Conservation (phyloP, 2,888 invertebrate genomes). For the Nymphalis c-album region DNA sequence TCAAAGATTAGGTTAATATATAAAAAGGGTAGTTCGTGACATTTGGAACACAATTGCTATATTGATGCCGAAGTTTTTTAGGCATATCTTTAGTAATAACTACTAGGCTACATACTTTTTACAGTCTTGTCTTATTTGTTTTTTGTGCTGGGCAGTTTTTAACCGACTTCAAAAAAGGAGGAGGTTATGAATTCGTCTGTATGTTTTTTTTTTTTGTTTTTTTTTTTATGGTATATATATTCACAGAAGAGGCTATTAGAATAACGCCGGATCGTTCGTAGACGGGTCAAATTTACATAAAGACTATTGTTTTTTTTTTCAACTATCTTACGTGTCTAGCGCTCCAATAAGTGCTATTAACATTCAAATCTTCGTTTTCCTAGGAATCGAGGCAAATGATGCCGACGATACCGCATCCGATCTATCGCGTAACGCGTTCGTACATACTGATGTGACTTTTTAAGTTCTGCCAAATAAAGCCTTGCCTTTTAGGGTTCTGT, state of each 20-base stretch:
- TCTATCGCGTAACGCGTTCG: constrained; percentile 37
- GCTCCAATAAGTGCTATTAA: constrained; percentile 37
- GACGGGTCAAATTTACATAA: constrained; percentile 17
- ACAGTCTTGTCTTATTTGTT: neutral
- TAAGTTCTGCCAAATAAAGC: neutral
- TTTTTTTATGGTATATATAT: constrained; percentile 1
- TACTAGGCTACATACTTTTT: constrained; percentile 1
- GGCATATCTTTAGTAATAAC: neutral
- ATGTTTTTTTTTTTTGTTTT: too few species aligned
- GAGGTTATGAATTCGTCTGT: too few species aligned
- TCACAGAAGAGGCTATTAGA: constrained; percentile 24
- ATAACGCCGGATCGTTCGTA: constrained; percentile 4
- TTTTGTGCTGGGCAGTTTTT: neutral
- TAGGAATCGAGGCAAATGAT: constrained; percentile 42
- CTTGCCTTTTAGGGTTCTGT: too few species aligned
- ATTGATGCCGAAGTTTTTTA: too few species aligned
- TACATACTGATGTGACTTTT: constrained; percentile 14
- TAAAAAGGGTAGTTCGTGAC: too few species aligned
- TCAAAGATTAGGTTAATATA: too few species aligned
- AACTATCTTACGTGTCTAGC: constrained; percentile 41
- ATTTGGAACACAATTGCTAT: too few species aligned
- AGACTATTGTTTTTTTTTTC: constrained; percentile 38
- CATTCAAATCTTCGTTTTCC: constrained; percentile 42
- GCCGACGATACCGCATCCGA: constrained; percentile 40
- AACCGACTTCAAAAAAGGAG: too few species aligned